Base-by-base conservation (phyloP, 2,797 vertebrate species). In the Sardinella longiceps region DNA sequence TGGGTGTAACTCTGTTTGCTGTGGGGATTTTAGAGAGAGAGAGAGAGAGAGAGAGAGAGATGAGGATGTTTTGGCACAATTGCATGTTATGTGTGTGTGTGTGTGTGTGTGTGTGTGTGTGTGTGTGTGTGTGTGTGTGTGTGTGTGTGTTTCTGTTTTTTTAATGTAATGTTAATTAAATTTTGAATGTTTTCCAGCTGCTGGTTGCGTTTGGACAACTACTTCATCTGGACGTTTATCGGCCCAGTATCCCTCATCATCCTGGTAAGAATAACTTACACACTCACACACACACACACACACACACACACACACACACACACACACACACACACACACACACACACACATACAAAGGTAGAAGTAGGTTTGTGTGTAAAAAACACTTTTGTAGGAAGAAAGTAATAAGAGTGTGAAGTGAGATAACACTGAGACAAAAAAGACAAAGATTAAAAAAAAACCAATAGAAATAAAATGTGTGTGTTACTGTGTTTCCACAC, bases 201-300 rank as follows among this genome's bases (percentile, higher is more conserved):
- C 90, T 98, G 97, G 97, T 93, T 98, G 43, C 95, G 96, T 25
- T 96, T 96, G 83, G 97, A 98, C 90, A 97, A 97, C 87, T 97
- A 97, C 85, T 98, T 98, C 90, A 97, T 98, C 91, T 98, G 96
- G 97, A 97, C 97, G 84, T 98, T 98, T 90, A 96, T 98, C 0
- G 97, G 97, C 50, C 97, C 97, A 0, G 97, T 97, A 9, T 97
- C 95, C 45, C 95, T 96, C 37, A 91, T 98, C 84, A 97, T 98
- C 30, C 95, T 96, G 92, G 97, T 98, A 88, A 96, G 94, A 86
- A 0, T 25, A 20, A 4, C 56, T 20, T 23, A 46, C 53, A 20
- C 28, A 39, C 5, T 7, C 12, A 50, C 48, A 15, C 46, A 48
- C 46, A 48, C 46, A 48, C 46, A 48, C 46, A 48, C 46, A 48